These are phyloP conservation scores for Falco punctatus DNA, from an alignment of 2,113 vertebrate genomes.

Conservation along the genomic window DNA sequence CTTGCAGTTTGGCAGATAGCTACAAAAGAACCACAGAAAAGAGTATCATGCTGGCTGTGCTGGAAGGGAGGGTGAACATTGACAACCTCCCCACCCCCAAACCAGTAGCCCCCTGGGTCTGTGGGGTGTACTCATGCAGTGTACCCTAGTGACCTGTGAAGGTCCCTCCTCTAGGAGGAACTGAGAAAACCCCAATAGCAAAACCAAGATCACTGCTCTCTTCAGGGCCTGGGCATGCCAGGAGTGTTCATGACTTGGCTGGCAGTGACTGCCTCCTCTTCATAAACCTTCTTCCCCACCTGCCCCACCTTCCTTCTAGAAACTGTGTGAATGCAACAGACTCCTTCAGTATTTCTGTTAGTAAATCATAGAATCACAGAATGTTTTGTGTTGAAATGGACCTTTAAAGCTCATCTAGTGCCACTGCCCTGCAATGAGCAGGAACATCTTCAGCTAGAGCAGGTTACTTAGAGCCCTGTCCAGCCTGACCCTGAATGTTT, in stretches of 20 bases:
- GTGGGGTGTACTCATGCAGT: fast-evolving
- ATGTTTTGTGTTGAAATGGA: not conserved
- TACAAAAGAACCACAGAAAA: not conserved
- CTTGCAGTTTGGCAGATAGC: not conserved
- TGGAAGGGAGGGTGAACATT: not conserved
- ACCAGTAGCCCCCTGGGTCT: not conserved
- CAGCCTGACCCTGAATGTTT: not conserved
- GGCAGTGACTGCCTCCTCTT: fast-evolving
- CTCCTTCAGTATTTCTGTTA: fast-evolving
- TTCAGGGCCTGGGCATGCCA: not conserved
- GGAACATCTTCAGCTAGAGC: not conserved
- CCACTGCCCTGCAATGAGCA: not conserved
- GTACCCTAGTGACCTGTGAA: not conserved
- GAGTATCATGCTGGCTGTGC: not conserved
- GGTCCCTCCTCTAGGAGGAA: not conserved
- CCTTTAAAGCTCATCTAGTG: not conserved
- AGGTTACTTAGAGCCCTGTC: not conserved
- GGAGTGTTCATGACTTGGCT: not conserved
- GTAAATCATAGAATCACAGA: not conserved
- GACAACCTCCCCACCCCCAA: no score
- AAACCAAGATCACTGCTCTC: not conserved
- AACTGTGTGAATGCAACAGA: not conserved
- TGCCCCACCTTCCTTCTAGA: not conserved
- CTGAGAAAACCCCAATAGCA: not conserved
- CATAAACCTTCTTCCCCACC: not conserved